Percentiles rank a stretch among this genome's conserved stretches.
These are phyloP conservation scores for Abrostola tripartita DNA, from an alignment of 2,888 invertebrate genomes.

Conservation along the genomic window DNA sequence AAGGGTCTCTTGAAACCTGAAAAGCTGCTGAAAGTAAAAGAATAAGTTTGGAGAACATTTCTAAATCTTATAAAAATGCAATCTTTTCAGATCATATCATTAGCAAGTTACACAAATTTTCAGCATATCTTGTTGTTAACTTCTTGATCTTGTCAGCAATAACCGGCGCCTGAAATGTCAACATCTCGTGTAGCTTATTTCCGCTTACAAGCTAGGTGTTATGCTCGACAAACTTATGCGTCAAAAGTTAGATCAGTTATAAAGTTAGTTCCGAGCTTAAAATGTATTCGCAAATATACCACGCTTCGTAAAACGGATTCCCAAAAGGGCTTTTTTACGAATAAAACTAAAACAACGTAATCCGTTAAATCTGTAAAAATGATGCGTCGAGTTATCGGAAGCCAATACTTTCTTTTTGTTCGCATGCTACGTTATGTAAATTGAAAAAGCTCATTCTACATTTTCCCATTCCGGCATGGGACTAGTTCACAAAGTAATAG, in stretches of 20 bases:
- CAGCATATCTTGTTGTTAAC: not conserved
- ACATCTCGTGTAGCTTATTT: conserved; percentile 2
- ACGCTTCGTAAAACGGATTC: not conserved
- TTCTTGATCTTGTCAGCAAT: not conserved
- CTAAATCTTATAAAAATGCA: not conserved
- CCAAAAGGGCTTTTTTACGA: too few relatives aligned
- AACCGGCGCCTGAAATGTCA: not conserved
- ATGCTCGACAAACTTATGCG: not conserved
- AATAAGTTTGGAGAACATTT: too few relatives aligned
- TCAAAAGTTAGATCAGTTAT: conserved; percentile 1
- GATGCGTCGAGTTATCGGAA: too few relatives aligned
- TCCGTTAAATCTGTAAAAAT: too few relatives aligned
- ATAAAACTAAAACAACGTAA: too few relatives aligned
- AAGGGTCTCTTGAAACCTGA: too few relatives aligned
- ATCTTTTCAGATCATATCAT: not conserved
- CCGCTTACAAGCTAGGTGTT: not conserved
- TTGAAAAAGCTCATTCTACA: too few relatives aligned
- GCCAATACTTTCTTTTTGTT: too few relatives aligned
- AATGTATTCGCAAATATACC: not conserved
- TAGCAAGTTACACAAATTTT: not conserved
- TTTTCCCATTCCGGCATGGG: too few relatives aligned
- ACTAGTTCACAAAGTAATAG: too few relatives aligned
- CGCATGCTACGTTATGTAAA: too few relatives aligned
- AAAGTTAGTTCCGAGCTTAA: conserved; percentile 1
- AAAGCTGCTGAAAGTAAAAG: too few relatives aligned